phyloP scores from a whole-genome alignment of 2,888 invertebrate species.

The Desoria tigrina region DNA sequence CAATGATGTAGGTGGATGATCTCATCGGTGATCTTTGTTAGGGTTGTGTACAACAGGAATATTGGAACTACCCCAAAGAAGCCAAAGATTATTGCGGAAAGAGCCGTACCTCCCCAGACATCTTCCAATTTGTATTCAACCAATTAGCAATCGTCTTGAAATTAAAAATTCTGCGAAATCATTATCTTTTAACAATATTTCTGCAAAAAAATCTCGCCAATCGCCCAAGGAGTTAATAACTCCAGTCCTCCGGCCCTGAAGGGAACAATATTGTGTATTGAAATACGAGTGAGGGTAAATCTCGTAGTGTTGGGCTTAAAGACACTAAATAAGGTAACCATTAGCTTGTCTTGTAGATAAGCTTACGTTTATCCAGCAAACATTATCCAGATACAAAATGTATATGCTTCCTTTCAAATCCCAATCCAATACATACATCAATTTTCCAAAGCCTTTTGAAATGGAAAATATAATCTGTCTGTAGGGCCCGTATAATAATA shows the following conservation, averaged over 20 bases:
- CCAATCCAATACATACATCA: slow-evolving; percentile 17
- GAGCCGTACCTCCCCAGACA: no score
- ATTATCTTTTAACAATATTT: no score
- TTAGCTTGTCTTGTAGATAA: slow-evolving; percentile 1
- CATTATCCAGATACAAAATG: slow-evolving; percentile 4
- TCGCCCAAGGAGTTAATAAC: no score
- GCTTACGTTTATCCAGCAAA: slow-evolving; percentile 8
- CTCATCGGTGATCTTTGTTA: slow-evolving; percentile 7
- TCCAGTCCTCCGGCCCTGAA: background rate
- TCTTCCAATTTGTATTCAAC: no score
- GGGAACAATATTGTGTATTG: background rate
- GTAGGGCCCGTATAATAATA: background rate
- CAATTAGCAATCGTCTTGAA: no score
- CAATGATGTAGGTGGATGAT: slow-evolving; percentile 12
- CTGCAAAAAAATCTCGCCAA: no score
- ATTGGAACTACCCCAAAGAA: no score
- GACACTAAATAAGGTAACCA: slow-evolving; percentile 6
- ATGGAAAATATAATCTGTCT: slow-evolving; percentile 16
- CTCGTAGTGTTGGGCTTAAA: slow-evolving; percentile 1
- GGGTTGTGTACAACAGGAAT: no score
- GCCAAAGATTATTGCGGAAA: no score
- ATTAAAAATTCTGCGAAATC: no score
- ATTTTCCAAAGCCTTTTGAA: slow-evolving; percentile 11
- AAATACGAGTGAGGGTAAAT: no score
- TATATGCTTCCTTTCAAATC: slow-evolving; percentile 7